A percentile compares a stretch with the other conserved stretches of the same genome.
Conservation (phyloP, 2,888 invertebrate genomes). For the Drosophila antonietae region DNA sequence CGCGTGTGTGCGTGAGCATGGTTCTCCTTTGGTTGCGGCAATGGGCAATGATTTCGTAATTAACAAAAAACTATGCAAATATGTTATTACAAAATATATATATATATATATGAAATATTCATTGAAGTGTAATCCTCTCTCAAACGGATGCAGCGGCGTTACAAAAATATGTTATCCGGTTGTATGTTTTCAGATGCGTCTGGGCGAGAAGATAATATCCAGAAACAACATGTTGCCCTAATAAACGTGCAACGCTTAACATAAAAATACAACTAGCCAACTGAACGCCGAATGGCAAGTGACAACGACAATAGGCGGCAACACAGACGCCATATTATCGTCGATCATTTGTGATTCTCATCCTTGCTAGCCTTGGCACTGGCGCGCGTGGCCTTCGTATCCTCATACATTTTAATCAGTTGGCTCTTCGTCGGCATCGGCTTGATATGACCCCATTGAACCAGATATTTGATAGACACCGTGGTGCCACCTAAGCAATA, state of each 20-base stretch:
- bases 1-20: slow-evolving; percentile 9
- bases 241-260: slow-evolving; percentile 52
- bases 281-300: slow-evolving; percentile 39
- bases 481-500: slow-evolving; percentile 91
- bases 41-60: slow-evolving; percentile 46
- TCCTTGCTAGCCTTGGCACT: slow-evolving; percentile 67
- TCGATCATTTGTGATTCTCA: slow-evolving; percentile 63
- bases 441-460: slow-evolving; percentile 91
- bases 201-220: slow-evolving; percentile 35
- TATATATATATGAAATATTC: slow-evolving; percentile 30
- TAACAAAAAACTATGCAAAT: slow-evolving; percentile 44
- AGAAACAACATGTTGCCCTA: slow-evolving; percentile 24
- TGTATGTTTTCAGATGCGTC: slow-evolving; percentile 22
- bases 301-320: slow-evolving; percentile 26
- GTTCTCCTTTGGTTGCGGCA: slow-evolving; percentile 21
- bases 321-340: slow-evolving; percentile 16
- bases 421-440: slow-evolving; percentile 91
- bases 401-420: slow-evolving; percentile 87
- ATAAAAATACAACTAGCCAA: slow-evolving; percentile 59
- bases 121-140: slow-evolving; percentile 3
- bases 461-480: slow-evolving; percentile 92
- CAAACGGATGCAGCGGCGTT: slow-evolving; percentile 16
- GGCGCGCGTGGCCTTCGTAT: slow-evolving; percentile 83
- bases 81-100: slow-evolving; percentile 38
- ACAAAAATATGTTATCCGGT: slow-evolving; percentile 11